Percentiles rank a stretch among this genome's conserved stretches.
phyloP scores from a whole-genome alignment of 2,888 invertebrate species.

The Drosophila atroscutellata region DNA sequence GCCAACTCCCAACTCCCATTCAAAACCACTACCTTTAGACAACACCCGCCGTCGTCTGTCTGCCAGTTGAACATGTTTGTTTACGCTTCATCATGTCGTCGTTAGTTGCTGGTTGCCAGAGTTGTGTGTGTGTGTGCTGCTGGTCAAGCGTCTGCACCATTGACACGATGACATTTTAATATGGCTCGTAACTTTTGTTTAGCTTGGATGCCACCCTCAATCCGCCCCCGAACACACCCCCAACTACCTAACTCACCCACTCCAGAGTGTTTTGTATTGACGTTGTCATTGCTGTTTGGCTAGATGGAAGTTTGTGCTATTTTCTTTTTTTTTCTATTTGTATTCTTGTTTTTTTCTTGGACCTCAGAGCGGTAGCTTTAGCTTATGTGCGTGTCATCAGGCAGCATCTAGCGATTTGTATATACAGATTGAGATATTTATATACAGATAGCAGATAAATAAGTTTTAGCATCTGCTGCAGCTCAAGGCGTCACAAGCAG shows the following conservation, averaged over 20 bases:
- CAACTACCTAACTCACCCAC: neutral
- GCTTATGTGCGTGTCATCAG: slow-evolving; percentile 65
- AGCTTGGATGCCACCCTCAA: slow-evolving; percentile 42
- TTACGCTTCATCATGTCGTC: slow-evolving; percentile 82
- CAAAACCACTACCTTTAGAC: slow-evolving; percentile 16
- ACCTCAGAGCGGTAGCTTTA: slow-evolving; percentile 16
- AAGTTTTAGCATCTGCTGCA: slow-evolving; percentile 20
- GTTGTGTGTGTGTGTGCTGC: slow-evolving; percentile 28
- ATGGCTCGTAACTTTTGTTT: slow-evolving; percentile 79
- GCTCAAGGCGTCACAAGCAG: slow-evolving; percentile 6
- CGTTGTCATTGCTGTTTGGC: slow-evolving; percentile 72
- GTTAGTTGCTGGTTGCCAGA: slow-evolving; percentile 64
- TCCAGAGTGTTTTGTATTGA: slow-evolving; percentile 42
- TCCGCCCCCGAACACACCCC: neutral
- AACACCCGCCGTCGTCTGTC: slow-evolving; percentile 50
- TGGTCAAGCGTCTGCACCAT: slow-evolving; percentile 67
- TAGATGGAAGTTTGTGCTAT: slow-evolving; percentile 41
- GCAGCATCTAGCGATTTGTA: slow-evolving; percentile 59
- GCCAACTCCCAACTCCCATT: neutral
- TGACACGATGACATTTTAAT: slow-evolving; percentile 78
- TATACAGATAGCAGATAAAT: slow-evolving; percentile 29
- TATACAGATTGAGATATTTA: slow-evolving; percentile 43
- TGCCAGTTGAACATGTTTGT: slow-evolving; percentile 78
- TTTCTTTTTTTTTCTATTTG: slow-evolving; percentile 32
- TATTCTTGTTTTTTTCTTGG: slow-evolving; percentile 2